Percentiles rank a stretch among this genome's conserved stretches.
Evolutionary conservation across 2,888 invertebrate genomes (phyloP).

Genomic region (Polyploca ridens): DNA sequence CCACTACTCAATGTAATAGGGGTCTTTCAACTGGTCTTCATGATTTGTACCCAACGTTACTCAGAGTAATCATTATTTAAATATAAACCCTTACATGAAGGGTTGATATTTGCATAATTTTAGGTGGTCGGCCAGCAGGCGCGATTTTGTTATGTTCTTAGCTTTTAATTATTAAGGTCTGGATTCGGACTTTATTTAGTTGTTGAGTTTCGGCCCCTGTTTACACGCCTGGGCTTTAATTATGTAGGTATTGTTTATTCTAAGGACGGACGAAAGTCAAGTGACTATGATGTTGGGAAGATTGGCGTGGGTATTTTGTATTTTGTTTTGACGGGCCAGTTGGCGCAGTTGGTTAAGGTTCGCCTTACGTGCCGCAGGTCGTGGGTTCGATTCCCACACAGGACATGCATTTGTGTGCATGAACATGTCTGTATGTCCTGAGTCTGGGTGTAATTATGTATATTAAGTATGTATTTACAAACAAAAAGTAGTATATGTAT

Average conservation of each 20-base stretch:
- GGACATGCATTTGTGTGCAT: too few relatives aligned
- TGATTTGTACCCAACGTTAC: neutral
- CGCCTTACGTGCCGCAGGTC: too few relatives aligned
- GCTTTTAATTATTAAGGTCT: constrained; percentile 37
- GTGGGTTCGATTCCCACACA: too few relatives aligned
- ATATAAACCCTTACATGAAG: constrained; percentile 31
- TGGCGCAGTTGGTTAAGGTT: too few relatives aligned
- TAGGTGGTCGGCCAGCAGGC: constrained; percentile 20
- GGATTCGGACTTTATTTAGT: neutral
- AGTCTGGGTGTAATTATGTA: too few relatives aligned
- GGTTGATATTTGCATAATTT: constrained; percentile 44
- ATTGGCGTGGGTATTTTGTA: neutral
- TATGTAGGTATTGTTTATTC: neutral
- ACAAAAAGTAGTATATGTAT: too few relatives aligned
- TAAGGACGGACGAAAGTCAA: neutral
- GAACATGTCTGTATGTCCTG: too few relatives aligned
- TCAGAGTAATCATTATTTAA: constrained; percentile 42
- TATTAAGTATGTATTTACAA: too few relatives aligned
- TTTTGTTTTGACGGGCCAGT: neutral
- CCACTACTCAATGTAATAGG: neutral
- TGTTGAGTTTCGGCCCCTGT: neutral
- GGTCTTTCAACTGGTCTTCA: neutral
- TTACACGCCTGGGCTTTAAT: neutral
- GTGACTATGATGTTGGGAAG: neutral
- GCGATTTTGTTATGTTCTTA: constrained; percentile 35